These are phyloP conservation scores for Leuciscus waleckii DNA, from an alignment of 2,797 vertebrate genomes.

Conservation along the genomic window DNA sequence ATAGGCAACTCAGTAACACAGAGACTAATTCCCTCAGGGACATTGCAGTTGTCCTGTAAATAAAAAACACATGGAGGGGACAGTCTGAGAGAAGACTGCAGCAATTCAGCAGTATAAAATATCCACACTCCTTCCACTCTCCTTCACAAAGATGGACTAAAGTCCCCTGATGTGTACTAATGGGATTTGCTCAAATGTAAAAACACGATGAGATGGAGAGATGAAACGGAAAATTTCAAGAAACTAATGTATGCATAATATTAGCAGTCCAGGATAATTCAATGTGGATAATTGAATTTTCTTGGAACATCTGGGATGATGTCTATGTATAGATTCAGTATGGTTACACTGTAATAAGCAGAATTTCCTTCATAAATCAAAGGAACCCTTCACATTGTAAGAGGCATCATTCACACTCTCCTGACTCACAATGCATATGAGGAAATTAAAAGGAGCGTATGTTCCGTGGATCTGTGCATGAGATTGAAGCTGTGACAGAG, in stretches of 20 bases:
- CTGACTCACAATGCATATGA: slow-evolving; percentile 2
- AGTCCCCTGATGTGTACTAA: slow-evolving; percentile 12
- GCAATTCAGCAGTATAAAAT: neutral
- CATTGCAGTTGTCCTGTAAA: slow-evolving; percentile 15
- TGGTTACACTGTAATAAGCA: slow-evolving; percentile 17
- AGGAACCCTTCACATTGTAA: slow-evolving; percentile 9
- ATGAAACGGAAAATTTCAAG: slow-evolving; percentile 1
- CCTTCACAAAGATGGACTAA: neutral
- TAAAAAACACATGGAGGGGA: neutral
- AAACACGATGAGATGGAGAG: neutral
- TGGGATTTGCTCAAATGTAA: slow-evolving; percentile 26
- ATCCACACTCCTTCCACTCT: neutral
- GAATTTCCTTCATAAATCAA: slow-evolving; percentile 21
- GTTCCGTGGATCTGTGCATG: slow-evolving; percentile 5
- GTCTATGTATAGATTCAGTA: slow-evolving; percentile 23
- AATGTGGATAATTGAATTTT: slow-evolving; percentile 14
- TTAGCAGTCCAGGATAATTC: slow-evolving; percentile 3
- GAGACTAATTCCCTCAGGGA: slow-evolving; percentile 14
- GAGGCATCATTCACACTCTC: slow-evolving; percentile 5
- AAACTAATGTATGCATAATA: slow-evolving; percentile 30
- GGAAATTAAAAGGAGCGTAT: slow-evolving; percentile 27
- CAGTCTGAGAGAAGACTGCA: neutral
- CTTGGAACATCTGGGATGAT: slow-evolving; percentile 13
- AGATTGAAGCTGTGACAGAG: neutral
- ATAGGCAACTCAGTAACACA: slow-evolving; percentile 8